Conservation (phyloP, 2,797 vertebrate species). For the Acanthiza pusilla region DNA sequence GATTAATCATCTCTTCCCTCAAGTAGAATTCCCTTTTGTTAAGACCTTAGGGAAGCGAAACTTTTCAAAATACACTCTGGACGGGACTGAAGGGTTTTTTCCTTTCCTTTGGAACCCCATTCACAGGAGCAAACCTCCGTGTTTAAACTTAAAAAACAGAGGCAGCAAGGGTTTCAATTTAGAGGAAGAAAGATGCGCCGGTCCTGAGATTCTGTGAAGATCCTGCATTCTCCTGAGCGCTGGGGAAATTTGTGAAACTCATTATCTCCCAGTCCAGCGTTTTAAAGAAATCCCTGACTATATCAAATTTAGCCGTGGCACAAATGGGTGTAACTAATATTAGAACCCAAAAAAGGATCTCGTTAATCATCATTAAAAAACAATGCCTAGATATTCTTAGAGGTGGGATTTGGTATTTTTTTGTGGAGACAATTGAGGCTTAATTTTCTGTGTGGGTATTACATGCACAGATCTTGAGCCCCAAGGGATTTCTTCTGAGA, state of each 20-base stretch:
- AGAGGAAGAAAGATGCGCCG: background rate
- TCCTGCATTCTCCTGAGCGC: background rate
- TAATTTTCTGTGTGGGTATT: background rate
- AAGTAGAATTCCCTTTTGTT: constrained; percentile 38
- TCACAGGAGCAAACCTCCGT: constrained; percentile 55
- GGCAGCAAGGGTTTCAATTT: constrained; percentile 28
- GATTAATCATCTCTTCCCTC: constrained; percentile 7
- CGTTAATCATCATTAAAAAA: background rate
- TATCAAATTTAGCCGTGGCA: background rate
- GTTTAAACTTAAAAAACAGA: constrained; percentile 56
- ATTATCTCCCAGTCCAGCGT: background rate
- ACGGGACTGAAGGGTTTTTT: background rate
- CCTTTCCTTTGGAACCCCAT: constrained; percentile 27
- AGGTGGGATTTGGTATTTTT: background rate
- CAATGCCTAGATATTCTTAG: background rate
- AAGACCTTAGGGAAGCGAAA: constrained; percentile 26
- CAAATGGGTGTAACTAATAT: background rate
- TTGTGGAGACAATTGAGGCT: background rate
- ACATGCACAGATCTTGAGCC: background rate
- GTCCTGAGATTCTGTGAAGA: background rate
- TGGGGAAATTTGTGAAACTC: constrained; percentile 18
- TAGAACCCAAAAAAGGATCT: constrained; percentile 7
- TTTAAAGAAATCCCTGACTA: background rate
- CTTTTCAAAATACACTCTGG: background rate
- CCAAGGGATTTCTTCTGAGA: background rate